Evolutionary conservation across 2,888 invertebrate species (phyloP), one percentile per base, ranked within the genome.

Genomic region (Drosophila mettleri): DNA sequence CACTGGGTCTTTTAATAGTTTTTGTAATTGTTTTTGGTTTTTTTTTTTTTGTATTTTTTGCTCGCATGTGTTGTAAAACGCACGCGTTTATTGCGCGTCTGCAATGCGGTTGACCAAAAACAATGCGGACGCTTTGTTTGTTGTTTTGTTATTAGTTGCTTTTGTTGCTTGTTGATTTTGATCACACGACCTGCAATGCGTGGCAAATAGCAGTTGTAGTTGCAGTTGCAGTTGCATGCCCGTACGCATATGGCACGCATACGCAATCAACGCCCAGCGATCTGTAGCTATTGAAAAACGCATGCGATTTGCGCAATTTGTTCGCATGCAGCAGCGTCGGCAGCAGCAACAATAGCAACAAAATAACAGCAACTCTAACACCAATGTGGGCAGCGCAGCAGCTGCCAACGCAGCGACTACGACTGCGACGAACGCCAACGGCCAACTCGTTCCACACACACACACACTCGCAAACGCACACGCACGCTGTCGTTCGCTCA

Each of bases 21-120:
- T 63, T 27, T 38, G 12, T 36, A 3, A 20, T 39, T 39, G 2
- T 27, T 22, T 51, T 52, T 27, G 4, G 9, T 52, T 3, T 27
- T 22, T 51, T 52, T 27, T 8, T n/a, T 52, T 59, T 34, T 52
- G 39, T 60, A 62, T 59, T 55, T 65, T 58, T 52, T 55, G 54
- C 54, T 53, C 12, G 33, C 69, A 64, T 75, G 54, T 69, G 59
- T 43, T 60, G 54, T 34, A 73, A 74, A 67, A 65, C 65, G 70
- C 76, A 55, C 62, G 74, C 73, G 60, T 74, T 74, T 65, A 29
- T 74, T 74, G 66, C 36, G 64, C 71, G 76, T 48, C 88, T 67
- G 88, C 82, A 82, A 70, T 82, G 88, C 82, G 79, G 82, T 73
- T 82, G 76, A 67, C 76, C 86, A 82, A 85, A 82, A 76, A 82